Conservation (phyloP, 2,113 vertebrate genomes). For the Tetraodon nigroviridis region DNA sequence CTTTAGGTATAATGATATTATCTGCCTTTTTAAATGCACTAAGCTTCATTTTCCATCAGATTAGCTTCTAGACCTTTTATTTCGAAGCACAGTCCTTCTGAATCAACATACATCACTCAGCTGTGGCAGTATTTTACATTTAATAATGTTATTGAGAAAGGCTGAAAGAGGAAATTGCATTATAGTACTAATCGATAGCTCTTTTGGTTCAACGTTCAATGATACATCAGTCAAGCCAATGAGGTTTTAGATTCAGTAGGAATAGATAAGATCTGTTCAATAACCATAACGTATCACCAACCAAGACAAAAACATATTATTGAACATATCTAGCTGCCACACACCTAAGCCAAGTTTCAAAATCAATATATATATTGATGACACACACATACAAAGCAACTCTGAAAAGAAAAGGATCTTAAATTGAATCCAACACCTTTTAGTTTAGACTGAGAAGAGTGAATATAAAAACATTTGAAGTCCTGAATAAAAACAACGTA, state of each 20-base stretch:
- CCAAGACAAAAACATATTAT: conserved; percentile 22
- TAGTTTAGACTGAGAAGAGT: not conserved
- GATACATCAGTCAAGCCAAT: conserved; percentile 25
- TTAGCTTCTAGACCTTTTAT: too few relatives aligned
- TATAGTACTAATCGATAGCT: conserved; percentile 34
- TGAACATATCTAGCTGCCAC: conserved; percentile 23
- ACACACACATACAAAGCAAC: not conserved
- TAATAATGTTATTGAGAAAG: conserved; percentile 35
- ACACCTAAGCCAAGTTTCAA: conserved; percentile 11
- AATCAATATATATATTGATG: conserved; percentile 35
- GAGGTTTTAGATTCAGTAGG: conserved; percentile 22
- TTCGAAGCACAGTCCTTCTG: too few relatives aligned
- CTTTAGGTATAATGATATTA: too few relatives aligned
- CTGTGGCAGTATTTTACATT: conserved; percentile 6
- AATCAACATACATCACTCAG: conserved; percentile 1
- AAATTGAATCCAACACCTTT: conserved; percentile 26
- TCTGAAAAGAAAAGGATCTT: conserved; percentile 1
- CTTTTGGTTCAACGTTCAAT: conserved; percentile 23
- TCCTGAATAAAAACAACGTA: not conserved
- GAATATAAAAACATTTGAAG: not conserved
- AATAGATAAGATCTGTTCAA: conserved; percentile 19
- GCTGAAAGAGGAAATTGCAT: conserved; percentile 37
- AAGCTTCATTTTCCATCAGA: too few relatives aligned
- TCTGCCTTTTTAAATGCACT: too few relatives aligned
- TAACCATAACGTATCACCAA: conserved; percentile 16